A percentile compares a stretch with the other conserved stretches of the same genome.
Evolutionary conservation across 2,113 vertebrate species (phyloP).

Genomic region (Psophia crepitans): DNA sequence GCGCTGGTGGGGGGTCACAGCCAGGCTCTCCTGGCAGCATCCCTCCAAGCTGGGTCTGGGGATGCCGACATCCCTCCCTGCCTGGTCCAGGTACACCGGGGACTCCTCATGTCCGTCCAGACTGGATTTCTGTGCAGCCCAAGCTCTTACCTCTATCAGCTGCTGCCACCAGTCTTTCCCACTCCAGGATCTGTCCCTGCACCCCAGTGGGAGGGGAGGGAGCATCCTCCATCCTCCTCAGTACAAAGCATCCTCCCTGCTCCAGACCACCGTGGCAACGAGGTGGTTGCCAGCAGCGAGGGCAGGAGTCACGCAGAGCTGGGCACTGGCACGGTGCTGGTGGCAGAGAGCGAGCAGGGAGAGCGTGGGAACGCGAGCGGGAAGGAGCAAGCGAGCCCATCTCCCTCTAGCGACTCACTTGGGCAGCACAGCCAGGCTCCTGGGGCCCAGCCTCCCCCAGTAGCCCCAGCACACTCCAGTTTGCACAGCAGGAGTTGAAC

Average conservation of each 20-base stretch:
- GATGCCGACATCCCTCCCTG: neutral
- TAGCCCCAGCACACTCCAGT: neutral
- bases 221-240: neutral
- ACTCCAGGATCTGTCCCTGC: neutral
- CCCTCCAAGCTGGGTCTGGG: neutral
- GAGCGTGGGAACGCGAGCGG: neutral
- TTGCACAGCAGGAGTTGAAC: neutral
- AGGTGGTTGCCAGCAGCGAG: neutral
- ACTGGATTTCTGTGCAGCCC: neutral
- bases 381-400: neutral
- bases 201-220: neutral
- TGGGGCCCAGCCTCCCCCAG: neutral
- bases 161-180: neutral
- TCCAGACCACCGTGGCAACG: neutral
- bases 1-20: neutral
- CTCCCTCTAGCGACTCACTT: conserved; percentile 48
- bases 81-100: accelerated
- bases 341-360: neutral
- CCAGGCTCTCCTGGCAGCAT: neutral
- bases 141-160: accelerated
- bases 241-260: neutral
- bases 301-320: neutral
- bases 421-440: neutral
- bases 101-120: accelerated
- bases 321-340: accelerated